phyloP scores from a whole-genome alignment of 2,113 vertebrate genomes.

The Leiothrix lutea region DNA sequence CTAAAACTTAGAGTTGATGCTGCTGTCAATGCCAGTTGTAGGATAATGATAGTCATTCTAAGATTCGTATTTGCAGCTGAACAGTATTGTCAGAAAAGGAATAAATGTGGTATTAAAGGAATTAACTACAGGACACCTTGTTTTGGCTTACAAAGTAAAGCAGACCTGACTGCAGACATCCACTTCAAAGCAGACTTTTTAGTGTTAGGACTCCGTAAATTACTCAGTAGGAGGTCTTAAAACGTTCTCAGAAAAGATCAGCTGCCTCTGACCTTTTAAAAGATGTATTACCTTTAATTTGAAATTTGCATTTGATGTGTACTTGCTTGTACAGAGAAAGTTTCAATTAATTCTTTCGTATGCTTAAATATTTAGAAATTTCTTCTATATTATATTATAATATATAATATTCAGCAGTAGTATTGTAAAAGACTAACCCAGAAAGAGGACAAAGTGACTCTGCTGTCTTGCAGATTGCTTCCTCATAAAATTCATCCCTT shows the following conservation, averaged over 20 bases:
- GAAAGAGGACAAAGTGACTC: background rate
- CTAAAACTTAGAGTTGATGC: background rate
- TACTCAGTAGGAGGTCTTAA: background rate
- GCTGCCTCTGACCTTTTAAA: background rate
- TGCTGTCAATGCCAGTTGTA: background rate
- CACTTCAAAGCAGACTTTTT: background rate
- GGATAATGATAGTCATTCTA: background rate
- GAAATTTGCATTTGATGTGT: background rate
- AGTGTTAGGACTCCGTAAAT: background rate
- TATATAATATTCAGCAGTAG: background rate
- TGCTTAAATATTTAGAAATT: background rate
- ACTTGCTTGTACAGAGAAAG: background rate
- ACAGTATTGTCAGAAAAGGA: background rate
- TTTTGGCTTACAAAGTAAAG: background rate
- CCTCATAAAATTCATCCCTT: background rate
- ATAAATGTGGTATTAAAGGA: background rate
- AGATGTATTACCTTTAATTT: background rate
- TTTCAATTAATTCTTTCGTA: background rate
- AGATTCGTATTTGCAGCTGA: background rate
- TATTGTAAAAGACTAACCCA: background rate
- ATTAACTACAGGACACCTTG: background rate
- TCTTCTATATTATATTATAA: background rate
- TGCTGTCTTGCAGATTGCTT: background rate
- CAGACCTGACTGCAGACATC: background rate
- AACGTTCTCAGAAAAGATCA: background rate